Evolutionary conservation across 1,140 invertebrate species (phyloP).

Genomic region (Rhizoglyphus robini): DNA sequence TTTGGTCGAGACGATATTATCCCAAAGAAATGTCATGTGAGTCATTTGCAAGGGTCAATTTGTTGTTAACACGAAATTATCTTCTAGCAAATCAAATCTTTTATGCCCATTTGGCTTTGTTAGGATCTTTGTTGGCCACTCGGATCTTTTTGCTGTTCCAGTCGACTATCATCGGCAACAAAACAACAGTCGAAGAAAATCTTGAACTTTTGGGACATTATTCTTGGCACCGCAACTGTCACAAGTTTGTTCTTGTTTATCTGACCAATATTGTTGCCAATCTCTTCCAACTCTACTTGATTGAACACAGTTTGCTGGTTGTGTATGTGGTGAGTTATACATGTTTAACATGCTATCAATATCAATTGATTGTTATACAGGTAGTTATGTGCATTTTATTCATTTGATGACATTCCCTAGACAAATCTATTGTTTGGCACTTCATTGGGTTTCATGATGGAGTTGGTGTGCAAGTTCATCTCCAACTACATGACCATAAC

Average conservation of each 20-base stretch:
- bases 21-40: background rate
- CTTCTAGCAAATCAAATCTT: background rate
- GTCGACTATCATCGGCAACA: background rate
- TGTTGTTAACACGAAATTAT: background rate
- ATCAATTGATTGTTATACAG: too few relatives aligned
- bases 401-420: background rate
- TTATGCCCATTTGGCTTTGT: background rate
- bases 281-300: background rate
- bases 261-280: background rate
- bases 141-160: background rate
- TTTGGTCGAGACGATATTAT: background rate
- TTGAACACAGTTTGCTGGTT: background rate
- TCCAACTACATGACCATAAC: constrained; percentile 2
- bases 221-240: constrained; percentile 7
- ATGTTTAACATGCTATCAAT: background rate
- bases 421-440: background rate
- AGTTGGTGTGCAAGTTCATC: background rate
- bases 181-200: background rate
- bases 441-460: background rate
- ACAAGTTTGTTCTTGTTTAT: background rate
- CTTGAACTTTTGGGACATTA: background rate
- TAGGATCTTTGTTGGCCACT: background rate
- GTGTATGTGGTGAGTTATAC: background rate
- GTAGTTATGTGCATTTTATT: too few relatives aligned
- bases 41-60: background rate